Evolutionary conservation across 2,797 vertebrate genomes (phyloP).

Genomic region (Podarcis siculus): DNA sequence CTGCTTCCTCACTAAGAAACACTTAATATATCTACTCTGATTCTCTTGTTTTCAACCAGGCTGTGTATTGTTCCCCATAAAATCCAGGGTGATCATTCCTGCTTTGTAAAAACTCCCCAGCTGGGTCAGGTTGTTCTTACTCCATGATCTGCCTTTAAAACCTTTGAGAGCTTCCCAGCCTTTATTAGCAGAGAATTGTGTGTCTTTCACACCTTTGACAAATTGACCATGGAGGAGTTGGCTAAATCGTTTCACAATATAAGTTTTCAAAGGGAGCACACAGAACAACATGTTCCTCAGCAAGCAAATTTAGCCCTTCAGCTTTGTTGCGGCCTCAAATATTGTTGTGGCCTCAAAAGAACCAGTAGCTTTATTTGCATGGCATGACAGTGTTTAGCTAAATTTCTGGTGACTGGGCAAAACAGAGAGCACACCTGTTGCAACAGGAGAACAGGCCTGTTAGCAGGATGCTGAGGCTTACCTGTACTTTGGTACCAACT

Average conservation of each 20-base stretch:
- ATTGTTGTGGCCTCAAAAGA: background rate
- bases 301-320: background rate
- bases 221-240: background rate
- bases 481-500: background rate
- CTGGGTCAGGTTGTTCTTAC: background rate
- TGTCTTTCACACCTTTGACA: background rate
- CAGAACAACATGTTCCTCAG: background rate
- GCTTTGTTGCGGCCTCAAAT: background rate
- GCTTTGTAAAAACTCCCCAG: background rate
- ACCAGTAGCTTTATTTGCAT: background rate
- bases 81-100: background rate
- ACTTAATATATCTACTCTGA: background rate
- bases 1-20: no score
- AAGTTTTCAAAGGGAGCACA: background rate
- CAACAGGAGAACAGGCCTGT: background rate
- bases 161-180: background rate
- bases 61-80: background rate
- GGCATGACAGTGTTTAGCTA: background rate
- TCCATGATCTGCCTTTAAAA: background rate
- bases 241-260: background rate
- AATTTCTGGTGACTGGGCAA: constrained; percentile 2
- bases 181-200: background rate
- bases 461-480: background rate
- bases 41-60: background rate
- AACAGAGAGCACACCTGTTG: background rate